These are phyloP conservation scores for Cathartes aura DNA, from an alignment of 2,113 vertebrate species.

Conservation along the genomic window DNA sequence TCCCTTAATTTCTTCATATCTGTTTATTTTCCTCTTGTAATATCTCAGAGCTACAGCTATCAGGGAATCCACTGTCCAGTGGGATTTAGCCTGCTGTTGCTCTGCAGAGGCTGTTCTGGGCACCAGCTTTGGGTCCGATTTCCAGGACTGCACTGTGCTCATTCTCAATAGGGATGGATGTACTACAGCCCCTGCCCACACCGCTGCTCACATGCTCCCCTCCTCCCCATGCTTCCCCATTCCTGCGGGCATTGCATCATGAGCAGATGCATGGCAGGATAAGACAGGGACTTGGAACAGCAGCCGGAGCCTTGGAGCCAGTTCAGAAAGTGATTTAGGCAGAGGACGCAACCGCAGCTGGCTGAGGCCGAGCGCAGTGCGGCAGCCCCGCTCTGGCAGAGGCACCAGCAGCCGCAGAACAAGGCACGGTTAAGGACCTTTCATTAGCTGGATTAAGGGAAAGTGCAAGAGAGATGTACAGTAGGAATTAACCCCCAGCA, in stretches of 20 bases:
- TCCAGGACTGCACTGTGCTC: background rate
- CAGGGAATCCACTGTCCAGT: rapidly evolving
- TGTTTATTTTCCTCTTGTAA: background rate
- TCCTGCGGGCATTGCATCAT: background rate
- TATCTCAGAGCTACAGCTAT: background rate
- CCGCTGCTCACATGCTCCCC: background rate
- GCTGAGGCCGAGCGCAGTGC: background rate
- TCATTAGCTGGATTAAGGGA: background rate
- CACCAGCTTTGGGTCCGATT: background rate
- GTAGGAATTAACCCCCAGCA: background rate
- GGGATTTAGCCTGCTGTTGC: background rate
- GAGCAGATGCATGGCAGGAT: constrained; percentile 14
- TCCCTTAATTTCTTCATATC: background rate
- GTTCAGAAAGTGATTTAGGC: background rate
- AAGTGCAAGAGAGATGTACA: rapidly evolving
- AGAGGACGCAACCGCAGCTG: background rate
- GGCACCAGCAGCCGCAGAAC: background rate
- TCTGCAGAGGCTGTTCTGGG: background rate
- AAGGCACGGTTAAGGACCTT: background rate
- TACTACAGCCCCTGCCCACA: background rate
- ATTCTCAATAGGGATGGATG: rapidly evolving
- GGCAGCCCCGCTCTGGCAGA: background rate
- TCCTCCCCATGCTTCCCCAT: background rate
- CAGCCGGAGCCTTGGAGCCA: constrained; percentile 1
- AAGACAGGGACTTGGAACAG: background rate